Conservation (phyloP, 1,140 invertebrate genomes). For the Drosophila nannoptera region DNA sequence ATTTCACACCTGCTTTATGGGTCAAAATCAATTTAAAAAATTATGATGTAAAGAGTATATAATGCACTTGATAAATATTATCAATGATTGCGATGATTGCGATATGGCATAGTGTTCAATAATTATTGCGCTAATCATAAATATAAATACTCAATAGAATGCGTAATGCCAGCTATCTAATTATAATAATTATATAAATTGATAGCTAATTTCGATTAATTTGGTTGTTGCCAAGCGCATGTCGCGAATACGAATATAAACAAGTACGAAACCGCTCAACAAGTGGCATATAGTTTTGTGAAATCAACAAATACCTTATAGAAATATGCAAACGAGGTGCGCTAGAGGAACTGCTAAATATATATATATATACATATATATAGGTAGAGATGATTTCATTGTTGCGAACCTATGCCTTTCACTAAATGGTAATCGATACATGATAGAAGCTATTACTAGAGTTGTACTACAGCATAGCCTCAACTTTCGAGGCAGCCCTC, state of each 20-base stretch:
- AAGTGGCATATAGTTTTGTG: conserved; percentile 17
- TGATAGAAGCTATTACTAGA: not conserved
- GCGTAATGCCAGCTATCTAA: conserved; percentile 5
- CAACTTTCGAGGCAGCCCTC: conserved; percentile 5
- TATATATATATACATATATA: not conserved
- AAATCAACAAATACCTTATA: conserved; percentile 30
- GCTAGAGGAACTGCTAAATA: not conserved
- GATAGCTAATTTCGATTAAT: conserved; percentile 17
- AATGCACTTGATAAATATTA: conserved; percentile 1
- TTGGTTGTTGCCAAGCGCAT: conserved; percentile 6
- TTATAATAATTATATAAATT: conserved; percentile 20
- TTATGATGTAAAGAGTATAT: not conserved
- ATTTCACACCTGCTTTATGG: conserved; percentile 17
- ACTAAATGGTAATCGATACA: not conserved
- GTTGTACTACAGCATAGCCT: no score
- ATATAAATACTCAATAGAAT: conserved; percentile 1
- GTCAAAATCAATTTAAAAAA: conserved; percentile 24
- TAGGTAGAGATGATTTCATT: not conserved
- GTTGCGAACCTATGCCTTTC: not conserved
- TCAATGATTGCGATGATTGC: conserved; percentile 21
- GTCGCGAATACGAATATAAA: conserved; percentile 1
- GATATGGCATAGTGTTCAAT: conserved; percentile 12
- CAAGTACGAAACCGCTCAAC: conserved; percentile 21
- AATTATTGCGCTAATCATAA: conserved; percentile 13
- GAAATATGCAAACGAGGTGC: not conserved